Percentiles rank a stretch among this genome's conserved stretches.
phyloP scores from a whole-genome alignment of 2,888 invertebrate genomes.

The Drosophila engyochracea region DNA sequence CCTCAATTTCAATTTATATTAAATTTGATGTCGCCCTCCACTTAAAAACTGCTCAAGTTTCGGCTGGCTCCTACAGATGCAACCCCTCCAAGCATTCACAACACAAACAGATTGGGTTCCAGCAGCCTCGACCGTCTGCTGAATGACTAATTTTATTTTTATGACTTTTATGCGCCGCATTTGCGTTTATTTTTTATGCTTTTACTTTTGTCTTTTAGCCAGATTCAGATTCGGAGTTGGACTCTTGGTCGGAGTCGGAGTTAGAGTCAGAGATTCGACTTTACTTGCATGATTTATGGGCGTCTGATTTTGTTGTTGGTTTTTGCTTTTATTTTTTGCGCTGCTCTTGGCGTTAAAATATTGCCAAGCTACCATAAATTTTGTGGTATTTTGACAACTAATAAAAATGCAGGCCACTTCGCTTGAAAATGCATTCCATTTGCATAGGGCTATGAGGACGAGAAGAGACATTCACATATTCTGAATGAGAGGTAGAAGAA shows the following conservation, averaged over 20 bases:
- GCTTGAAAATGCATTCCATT: slow-evolving; percentile 61
- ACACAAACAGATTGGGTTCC: slow-evolving; percentile 16
- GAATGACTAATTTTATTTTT: slow-evolving; percentile 74
- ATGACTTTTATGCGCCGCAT: slow-evolving; percentile 71
- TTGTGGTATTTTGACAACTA: slow-evolving; percentile 75
- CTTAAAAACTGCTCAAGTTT: slow-evolving; percentile 36
- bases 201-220: slow-evolving; percentile 40
- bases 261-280: slow-evolving; percentile 42
- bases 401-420: slow-evolving; percentile 75
- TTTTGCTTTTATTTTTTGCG: slow-evolving; percentile 24
- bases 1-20: slow-evolving; percentile 44
- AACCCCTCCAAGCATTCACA: background rate
- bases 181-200: slow-evolving; percentile 51
- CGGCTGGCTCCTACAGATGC: slow-evolving; percentile 11
- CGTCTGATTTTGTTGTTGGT: slow-evolving; percentile 45
- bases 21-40: slow-evolving; percentile 36
- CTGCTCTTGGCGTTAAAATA: slow-evolving; percentile 75
- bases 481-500: background rate
- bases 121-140: slow-evolving; percentile 50
- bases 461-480: background rate
- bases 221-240: slow-evolving; percentile 28
- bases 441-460: slow-evolving; percentile 34
- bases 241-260: slow-evolving; percentile 14
- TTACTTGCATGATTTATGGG: slow-evolving; percentile 64
- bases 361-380: slow-evolving; percentile 76